Percentiles rank a stretch among this genome's conserved stretches.
phyloP scores from a whole-genome alignment of 2,888 invertebrate genomes.

The Prenolepis imparis region DNA sequence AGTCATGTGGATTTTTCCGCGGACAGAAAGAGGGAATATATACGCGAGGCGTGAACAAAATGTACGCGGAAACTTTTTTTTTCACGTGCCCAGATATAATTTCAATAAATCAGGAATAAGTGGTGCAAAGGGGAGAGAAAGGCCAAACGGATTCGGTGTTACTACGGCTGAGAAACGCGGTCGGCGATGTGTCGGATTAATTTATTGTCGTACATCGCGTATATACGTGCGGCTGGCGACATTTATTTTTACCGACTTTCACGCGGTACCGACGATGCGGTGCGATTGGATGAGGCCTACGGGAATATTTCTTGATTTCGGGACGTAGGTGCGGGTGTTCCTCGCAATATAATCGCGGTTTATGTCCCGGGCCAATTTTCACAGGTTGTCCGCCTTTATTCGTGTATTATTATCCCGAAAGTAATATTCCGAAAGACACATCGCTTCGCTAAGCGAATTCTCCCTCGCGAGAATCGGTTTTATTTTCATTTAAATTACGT shows the following conservation, averaged over 20 bases:
- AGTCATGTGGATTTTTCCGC: neutral
- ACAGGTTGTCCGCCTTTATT: slow-evolving; percentile 60
- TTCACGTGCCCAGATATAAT: slow-evolving; percentile 74
- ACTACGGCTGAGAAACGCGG: slow-evolving; percentile 56
- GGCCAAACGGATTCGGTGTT: slow-evolving; percentile 65
- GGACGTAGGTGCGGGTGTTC: slow-evolving; percentile 57
- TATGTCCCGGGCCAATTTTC: slow-evolving; percentile 64
- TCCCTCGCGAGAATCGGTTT: slow-evolving; percentile 23
- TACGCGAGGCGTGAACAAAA: slow-evolving; percentile 52
- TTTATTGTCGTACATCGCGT: slow-evolving; percentile 71
- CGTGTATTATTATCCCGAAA: slow-evolving; percentile 57
- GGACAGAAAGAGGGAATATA: slow-evolving; percentile 38
- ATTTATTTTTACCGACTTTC: slow-evolving; percentile 71
- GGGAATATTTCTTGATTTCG: slow-evolving; percentile 75
- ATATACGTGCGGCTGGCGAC: slow-evolving; percentile 62
- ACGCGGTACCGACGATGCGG: slow-evolving; percentile 29
- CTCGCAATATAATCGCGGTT: slow-evolving; percentile 69
- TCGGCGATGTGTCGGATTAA: slow-evolving; percentile 73
- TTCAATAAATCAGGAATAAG: slow-evolving; percentile 77
- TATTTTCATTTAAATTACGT: slow-evolving; percentile 48
- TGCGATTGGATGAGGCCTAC: slow-evolving; percentile 71
- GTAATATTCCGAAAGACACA: slow-evolving; percentile 53
- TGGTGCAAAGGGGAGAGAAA: slow-evolving; percentile 57
- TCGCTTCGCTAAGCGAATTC: slow-evolving; percentile 48
- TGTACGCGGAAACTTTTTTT: slow-evolving; percentile 68